Evolutionary conservation across 2,113 vertebrate species (phyloP), one percentile per base, ranked within the genome.

Genomic region (Ia io): DNA sequence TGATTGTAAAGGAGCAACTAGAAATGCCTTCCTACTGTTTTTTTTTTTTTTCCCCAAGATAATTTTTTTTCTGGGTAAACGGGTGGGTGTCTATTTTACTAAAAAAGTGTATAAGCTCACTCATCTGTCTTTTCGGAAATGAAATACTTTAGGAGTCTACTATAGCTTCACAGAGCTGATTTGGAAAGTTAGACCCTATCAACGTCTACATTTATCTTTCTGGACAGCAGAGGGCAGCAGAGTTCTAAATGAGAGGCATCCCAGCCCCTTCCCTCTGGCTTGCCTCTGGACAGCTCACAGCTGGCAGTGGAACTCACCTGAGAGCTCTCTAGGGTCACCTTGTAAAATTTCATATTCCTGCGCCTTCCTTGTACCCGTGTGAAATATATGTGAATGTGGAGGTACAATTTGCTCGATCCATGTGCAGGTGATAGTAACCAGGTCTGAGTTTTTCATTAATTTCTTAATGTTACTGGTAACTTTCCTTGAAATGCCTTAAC

Each of bases 211-310:
- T 88, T 77, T 44, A 49, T 74, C 59, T 44, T 78, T 65, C 53
- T 83, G 84, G 80, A 63, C 28, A 4, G 32, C 90, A 94, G 83
- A 93, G 87, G 82, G 88, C 93, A 94, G 82, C 83, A 93, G 73
- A 90, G 25, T 79, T 83, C 42, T 90, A 77, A 82, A 35, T 22
- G 73, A 95, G 56, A 90, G 44, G 25, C 30, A 30, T 47, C 2
- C 1, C 69, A 65, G 1, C 23, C 44, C 53, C 47, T 93, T 80
- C 78, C 32, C 32, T 88, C 23, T 32, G 13, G 30, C 5, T 67
- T 82, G 51, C 32, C 20, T 89, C 49, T 77, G 77, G 51, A 77
- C n/a, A 78, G 32, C 67, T 88, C 49, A 22, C 18, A 9, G 30
- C 49, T 88, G 78, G 13, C 74, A 51, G 44, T 18, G 76, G 51